These are phyloP conservation scores for Helobdella robusta DNA, from an alignment of 2,888 invertebrate species.

Conservation along the genomic window DNA sequence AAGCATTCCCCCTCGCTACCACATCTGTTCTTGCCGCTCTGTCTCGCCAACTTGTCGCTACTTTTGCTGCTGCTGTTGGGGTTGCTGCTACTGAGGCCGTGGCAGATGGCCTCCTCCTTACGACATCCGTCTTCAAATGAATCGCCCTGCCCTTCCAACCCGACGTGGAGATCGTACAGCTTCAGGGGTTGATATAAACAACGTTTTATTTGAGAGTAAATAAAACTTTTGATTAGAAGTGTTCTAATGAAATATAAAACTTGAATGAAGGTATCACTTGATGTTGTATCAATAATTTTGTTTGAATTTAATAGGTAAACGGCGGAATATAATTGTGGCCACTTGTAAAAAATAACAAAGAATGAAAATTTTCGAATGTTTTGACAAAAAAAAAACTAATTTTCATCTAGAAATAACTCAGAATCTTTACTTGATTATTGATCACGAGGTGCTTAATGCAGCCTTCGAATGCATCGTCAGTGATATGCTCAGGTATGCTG, in stretches of 20 bases:
- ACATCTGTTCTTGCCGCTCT: too few relatives aligned
- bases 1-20: conserved; percentile 68
- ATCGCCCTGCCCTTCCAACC: conserved; percentile 70
- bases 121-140: conserved; percentile 63
- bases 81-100: conserved; percentile 40
- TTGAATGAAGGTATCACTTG: too few relatives aligned
- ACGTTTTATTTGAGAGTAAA: not conserved
- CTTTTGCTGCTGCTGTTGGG: not conserved
- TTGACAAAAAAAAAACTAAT: not conserved
- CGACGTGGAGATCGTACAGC: conserved; percentile 73
- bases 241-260: too few relatives aligned
- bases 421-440: conserved; percentile 61
- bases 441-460: conserved; percentile 90
- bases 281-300: too few relatives aligned
- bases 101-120: conserved; percentile 82
- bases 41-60: not conserved
- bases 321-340: too few relatives aligned
- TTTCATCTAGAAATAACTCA: not conserved
- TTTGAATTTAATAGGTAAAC: too few relatives aligned
- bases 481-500: conserved; percentile 34
- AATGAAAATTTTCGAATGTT: not conserved
- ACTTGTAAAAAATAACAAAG: not conserved
- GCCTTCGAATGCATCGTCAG: conserved; percentile 74
- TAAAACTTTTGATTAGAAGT: not conserved
- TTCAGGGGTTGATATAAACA: not conserved